These are phyloP conservation scores for Tortricodes alternella DNA, from an alignment of 2,888 invertebrate species.

Conservation along the genomic window DNA sequence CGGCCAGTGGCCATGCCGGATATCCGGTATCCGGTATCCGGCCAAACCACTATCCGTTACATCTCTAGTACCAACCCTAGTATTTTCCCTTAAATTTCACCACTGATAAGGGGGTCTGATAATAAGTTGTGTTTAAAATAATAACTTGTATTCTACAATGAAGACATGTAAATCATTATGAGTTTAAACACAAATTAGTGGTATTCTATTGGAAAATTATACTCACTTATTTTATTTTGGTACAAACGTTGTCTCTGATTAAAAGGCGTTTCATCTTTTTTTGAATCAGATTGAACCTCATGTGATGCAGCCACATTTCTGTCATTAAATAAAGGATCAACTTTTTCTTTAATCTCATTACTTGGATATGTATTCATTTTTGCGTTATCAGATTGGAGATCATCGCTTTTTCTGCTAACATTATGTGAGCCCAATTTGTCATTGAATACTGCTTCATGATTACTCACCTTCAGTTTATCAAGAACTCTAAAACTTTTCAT, in stretches of 20 bases:
- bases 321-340: no score
- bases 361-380: no score
- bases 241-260: not conserved
- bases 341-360: no score
- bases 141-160: no score
- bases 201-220: not conserved
- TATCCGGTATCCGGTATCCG: no score
- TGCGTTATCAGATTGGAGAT: not conserved
- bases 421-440: not conserved
- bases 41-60: no score
- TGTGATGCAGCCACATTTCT: not conserved
- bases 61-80: no score
- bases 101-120: no score
- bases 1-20: no score
- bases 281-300: not conserved
- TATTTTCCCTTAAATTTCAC: no score
- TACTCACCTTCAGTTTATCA: slow-evolving; percentile 1
- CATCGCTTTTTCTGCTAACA: not conserved
- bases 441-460: not conserved
- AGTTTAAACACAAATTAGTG: not conserved
- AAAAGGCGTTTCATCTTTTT: not conserved
- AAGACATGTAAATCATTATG: no score
- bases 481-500: not conserved
- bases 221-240: not conserved
- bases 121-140: no score